Conservation (phyloP, 2,888 invertebrate genomes). For the Drosophila austrosaltans region DNA sequence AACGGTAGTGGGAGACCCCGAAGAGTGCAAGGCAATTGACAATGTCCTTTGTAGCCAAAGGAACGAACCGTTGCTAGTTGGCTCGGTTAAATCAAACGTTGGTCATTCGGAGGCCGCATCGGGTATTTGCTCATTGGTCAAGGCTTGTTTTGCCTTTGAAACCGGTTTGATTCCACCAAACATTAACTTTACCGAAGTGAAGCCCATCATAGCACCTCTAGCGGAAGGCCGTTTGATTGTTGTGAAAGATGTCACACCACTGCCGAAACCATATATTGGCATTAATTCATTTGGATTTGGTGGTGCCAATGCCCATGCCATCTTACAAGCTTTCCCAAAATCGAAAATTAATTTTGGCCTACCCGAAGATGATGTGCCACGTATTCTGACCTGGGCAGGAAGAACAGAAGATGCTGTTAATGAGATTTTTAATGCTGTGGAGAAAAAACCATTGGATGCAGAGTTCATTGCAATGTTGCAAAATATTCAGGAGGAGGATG, state of each 20-base stretch:
- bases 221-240: conserved; percentile 88
- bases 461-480: conserved; percentile 87
- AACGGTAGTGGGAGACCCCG: conserved; percentile 94
- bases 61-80: conserved; percentile 91
- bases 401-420: conserved; percentile 91
- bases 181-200: conserved; percentile 89
- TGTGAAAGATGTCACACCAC: conserved; percentile 88
- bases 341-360: conserved; percentile 85
- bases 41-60: conserved; percentile 90
- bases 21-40: conserved; percentile 93
- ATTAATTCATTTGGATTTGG: conserved; percentile 97
- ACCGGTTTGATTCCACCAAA: conserved; percentile 93
- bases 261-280: conserved; percentile 90
- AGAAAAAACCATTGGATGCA: conserved; percentile 86
- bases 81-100: conserved; percentile 96
- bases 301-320: conserved; percentile 89
- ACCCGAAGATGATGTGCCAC: conserved; percentile 88
- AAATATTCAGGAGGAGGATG: conserved; percentile 85
- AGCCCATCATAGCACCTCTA: conserved; percentile 86
- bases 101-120: conserved; percentile 96
- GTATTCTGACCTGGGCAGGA: conserved; percentile 90
- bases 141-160: conserved; percentile 92
- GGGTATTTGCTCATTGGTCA: conserved; percentile 92
- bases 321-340: conserved; percentile 74
- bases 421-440: conserved; percentile 87